Conservation (phyloP, 2,797 vertebrate genomes). For the Leptoclinus maculatus region DNA sequence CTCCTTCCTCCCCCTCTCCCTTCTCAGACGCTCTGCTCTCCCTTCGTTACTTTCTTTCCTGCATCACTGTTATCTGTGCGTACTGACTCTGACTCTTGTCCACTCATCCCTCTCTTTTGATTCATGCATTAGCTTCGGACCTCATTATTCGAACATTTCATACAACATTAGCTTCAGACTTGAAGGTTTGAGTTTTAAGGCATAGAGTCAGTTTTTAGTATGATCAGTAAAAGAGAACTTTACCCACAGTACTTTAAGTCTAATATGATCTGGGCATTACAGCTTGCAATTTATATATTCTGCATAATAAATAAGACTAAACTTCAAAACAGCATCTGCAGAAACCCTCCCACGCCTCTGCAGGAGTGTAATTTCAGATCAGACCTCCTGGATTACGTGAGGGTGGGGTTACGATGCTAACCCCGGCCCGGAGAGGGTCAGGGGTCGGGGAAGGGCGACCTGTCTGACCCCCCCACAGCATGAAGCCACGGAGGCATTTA, state of each 20-base stretch:
- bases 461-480: conserved; percentile 23
- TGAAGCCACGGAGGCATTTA: conserved; percentile 4
- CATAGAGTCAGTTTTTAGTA: background rate
- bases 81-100: conserved; percentile 25
- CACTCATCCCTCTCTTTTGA: conserved; percentile 1
- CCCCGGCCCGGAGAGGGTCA: conserved; percentile 12
- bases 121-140: background rate
- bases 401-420: conserved; percentile 32
- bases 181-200: background rate
- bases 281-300: background rate
- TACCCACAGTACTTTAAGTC: background rate
- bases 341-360: background rate
- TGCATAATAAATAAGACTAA: background rate
- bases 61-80: conserved; percentile 9
- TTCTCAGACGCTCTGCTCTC: conserved; percentile 5
- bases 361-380: conserved; percentile 19
- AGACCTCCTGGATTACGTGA: conserved; percentile 19
- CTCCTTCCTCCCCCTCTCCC: background rate
- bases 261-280: background rate
- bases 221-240: background rate
- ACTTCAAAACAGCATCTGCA: background rate
- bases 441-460: conserved; percentile 36
- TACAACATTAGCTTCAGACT: background rate
- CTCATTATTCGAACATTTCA: conserved; percentile 8
- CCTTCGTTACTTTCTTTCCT: conserved; percentile 31